phyloP scores from a whole-genome alignment of 2,113 vertebrate genomes.

The Trachemys scripta region DNA sequence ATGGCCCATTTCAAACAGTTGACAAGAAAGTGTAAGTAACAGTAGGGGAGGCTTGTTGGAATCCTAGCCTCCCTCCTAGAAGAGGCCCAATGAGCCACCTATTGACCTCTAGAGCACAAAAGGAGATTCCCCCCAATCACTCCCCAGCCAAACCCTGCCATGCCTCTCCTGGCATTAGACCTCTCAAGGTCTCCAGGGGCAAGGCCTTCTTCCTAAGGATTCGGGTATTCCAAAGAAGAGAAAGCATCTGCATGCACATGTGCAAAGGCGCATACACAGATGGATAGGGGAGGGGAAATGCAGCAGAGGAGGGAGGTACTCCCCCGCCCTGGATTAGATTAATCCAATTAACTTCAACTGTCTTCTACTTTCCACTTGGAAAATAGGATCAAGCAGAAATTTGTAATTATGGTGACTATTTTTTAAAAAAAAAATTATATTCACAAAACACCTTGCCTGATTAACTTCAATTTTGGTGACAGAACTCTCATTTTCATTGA shows the following conservation, averaged over 20 bases:
- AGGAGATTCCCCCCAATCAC: not conserved
- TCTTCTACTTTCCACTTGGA: not conserved
- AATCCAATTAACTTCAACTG: not conserved
- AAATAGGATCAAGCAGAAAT: not conserved
- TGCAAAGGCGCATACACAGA: not conserved
- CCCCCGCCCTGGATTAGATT: not conserved
- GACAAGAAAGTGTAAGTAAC: no score
- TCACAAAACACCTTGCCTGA: not conserved
- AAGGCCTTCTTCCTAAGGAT: not conserved
- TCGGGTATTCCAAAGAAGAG: not conserved
- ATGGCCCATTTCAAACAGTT: no score
- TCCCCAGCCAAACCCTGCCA: not conserved
- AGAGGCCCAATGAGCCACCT: not conserved
- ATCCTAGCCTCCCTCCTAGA: not conserved
- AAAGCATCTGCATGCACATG: not conserved
- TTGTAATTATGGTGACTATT: not conserved
- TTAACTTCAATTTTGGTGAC: not conserved
- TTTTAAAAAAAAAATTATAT: not conserved
- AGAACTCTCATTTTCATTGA: not conserved
- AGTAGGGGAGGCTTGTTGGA: not conserved
- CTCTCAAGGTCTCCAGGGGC: not conserved
- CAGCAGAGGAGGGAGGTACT: not conserved
- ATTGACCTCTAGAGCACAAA: not conserved
- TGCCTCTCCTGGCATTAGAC: not conserved
- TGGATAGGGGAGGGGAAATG: not conserved